Evolutionary conservation across 2,888 invertebrate species (phyloP).

Genomic region (Electrophaes corylata): DNA sequence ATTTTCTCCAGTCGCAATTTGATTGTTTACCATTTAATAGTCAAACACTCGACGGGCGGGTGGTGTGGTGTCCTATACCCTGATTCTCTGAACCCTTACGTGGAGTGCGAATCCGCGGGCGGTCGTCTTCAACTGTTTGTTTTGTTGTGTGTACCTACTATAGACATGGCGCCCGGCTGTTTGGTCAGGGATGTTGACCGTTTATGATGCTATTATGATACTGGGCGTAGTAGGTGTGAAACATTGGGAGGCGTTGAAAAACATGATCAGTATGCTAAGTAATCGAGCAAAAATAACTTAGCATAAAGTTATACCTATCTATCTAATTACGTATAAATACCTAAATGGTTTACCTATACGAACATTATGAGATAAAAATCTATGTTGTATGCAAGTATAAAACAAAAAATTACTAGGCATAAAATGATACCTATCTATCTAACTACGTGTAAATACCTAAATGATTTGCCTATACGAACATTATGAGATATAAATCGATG

Average conservation of each 20-base stretch:
- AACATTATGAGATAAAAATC: neutral
- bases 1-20: conserved; percentile 38
- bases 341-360: no score
- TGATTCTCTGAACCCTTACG: conserved; percentile 53
- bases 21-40: conserved; percentile 42
- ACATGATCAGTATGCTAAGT: neutral
- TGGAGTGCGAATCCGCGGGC: conserved; percentile 61
- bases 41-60: conserved; percentile 23
- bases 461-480: no score
- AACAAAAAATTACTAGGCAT: neutral
- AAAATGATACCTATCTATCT: neutral
- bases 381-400: neutral
- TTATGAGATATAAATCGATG: neutral
- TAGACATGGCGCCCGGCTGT: conserved; percentile 34
- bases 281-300: neutral
- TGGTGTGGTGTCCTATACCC: conserved; percentile 46
- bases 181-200: conserved; percentile 33
- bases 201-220: conserved; percentile 26
- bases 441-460: no score
- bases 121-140: conserved; percentile 50
- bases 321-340: no score
- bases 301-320: neutral
- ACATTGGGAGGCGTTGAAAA: neutral
- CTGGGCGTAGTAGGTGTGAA: conserved; percentile 21
- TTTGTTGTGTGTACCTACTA: conserved; percentile 53